Conservation (phyloP, 2,888 invertebrate species). For the Drosophila vallismaia region DNA sequence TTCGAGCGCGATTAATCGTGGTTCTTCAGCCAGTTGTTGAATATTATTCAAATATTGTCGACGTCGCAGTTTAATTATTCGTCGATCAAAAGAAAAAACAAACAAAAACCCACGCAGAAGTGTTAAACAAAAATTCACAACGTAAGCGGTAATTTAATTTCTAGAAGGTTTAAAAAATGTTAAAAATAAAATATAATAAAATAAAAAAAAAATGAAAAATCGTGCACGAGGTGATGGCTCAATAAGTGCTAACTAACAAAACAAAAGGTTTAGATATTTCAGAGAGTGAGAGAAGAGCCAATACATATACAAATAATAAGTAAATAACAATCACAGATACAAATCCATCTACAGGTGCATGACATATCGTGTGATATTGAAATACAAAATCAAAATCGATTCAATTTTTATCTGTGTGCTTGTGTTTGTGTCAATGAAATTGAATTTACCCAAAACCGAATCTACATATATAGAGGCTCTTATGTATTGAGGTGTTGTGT, state of each 20-base stretch:
- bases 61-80: conserved; percentile 48
- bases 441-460: conserved; percentile 10
- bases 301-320: conserved; percentile 9
- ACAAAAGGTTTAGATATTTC: conserved; percentile 19
- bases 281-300: conserved; percentile 10
- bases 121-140: conserved; percentile 32
- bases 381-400: conserved; percentile 43
- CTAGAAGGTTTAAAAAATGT: background rate
- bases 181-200: background rate
- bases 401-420: conserved; percentile 6
- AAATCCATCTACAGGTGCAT: conserved; percentile 57
- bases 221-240: conserved; percentile 33
- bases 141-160: conserved; percentile 57
- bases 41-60: conserved; percentile 51
- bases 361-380: conserved; percentile 51
- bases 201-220: background rate
- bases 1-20: conserved; percentile 12
- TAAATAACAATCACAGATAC: conserved; percentile 16
- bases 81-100: background rate
- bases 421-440: conserved; percentile 26
- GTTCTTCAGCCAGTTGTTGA: conserved; percentile 6
- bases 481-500: conserved; percentile 3
- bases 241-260: conserved; percentile 33
- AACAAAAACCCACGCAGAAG: conserved; percentile 19
- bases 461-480: background rate